These are phyloP conservation scores for Cheilosia grossa DNA, from an alignment of 2,888 invertebrate species.

Conservation along the genomic window DNA sequence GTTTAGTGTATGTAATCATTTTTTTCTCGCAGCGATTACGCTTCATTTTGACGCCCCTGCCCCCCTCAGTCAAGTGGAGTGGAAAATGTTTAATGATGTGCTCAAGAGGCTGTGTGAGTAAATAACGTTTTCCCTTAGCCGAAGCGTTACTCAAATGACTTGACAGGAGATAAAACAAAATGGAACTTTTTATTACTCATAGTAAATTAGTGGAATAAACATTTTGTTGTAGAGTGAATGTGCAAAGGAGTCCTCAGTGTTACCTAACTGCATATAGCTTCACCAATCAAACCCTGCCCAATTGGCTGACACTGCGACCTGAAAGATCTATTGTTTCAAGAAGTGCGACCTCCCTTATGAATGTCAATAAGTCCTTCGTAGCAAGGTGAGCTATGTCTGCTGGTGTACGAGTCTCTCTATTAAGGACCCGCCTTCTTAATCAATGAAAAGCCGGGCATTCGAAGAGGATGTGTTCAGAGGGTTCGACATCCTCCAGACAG, in stretches of 20 bases:
- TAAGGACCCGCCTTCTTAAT: no score
- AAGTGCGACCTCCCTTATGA: no score
- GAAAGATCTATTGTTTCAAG: no score
- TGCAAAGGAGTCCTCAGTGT: slow-evolving; percentile 2
- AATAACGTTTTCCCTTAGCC: slow-evolving; percentile 47
- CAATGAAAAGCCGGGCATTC: no score
- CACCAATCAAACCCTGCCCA: no score
- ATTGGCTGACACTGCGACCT: no score
- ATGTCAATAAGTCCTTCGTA: no score
- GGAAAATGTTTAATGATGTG: slow-evolving; percentile 51
- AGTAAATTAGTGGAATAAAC: slow-evolving; percentile 39
- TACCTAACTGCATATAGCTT: not conserved
- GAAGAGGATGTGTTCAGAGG: no score
- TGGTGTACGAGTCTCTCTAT: no score
- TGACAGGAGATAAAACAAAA: slow-evolving; percentile 12
- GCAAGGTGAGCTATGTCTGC: no score
- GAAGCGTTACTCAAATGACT: slow-evolving; percentile 34
- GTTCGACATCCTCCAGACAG: no score
- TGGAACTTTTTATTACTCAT: slow-evolving; percentile 18
- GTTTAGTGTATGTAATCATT: slow-evolving; percentile 39
- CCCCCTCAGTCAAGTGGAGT: slow-evolving; percentile 7
- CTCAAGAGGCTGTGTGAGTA: slow-evolving; percentile 24
- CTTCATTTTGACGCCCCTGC: not conserved
- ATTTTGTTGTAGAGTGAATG: slow-evolving; percentile 13
- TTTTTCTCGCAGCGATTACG: slow-evolving; percentile 23